Conservation (phyloP, 2,113 vertebrate species). For the Seriola quinqueradiata region DNA sequence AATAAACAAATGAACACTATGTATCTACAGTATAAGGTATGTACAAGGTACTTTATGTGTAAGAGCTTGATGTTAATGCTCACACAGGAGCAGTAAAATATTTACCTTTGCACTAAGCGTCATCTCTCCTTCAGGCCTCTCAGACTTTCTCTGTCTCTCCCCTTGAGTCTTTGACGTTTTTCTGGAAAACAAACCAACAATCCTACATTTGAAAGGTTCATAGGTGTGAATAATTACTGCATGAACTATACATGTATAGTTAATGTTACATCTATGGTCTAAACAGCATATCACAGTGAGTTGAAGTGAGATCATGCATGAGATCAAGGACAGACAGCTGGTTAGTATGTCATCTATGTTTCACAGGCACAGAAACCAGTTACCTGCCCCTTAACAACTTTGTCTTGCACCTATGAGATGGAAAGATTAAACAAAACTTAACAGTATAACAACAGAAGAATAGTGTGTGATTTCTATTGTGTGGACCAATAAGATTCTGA, state of each 20-base stretch:
- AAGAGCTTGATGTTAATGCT: not conserved
- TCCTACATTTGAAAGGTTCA: conserved; percentile 3
- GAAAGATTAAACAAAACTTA: conserved; percentile 38
- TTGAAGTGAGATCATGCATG: conserved; percentile 41
- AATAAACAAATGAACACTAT: not conserved
- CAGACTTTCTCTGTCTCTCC: conserved; percentile 55
- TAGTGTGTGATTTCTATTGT: not conserved
- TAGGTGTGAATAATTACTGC: not conserved
- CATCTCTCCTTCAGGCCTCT: conserved; percentile 58
- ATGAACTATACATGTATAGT: not conserved
- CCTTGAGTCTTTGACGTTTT: conserved; percentile 58
- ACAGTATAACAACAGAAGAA: not conserved
- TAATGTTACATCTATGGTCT: conserved; percentile 31
- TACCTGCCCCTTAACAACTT: conserved; percentile 83
- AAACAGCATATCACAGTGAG: conserved; percentile 2
- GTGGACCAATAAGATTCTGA: not conserved
- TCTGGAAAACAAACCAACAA: conserved; percentile 67
- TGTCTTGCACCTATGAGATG: conserved; percentile 81
- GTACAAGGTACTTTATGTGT: not conserved
- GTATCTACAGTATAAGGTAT: not conserved
- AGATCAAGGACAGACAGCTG: conserved; percentile 6
- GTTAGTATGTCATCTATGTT: conserved; percentile 51
- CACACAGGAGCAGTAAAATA: not conserved
- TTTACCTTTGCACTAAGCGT: conserved; percentile 73
- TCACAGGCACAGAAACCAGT: conserved; percentile 44